phyloP scores from a whole-genome alignment of 2,888 invertebrate species.

The Yponomeuta malinellus region DNA sequence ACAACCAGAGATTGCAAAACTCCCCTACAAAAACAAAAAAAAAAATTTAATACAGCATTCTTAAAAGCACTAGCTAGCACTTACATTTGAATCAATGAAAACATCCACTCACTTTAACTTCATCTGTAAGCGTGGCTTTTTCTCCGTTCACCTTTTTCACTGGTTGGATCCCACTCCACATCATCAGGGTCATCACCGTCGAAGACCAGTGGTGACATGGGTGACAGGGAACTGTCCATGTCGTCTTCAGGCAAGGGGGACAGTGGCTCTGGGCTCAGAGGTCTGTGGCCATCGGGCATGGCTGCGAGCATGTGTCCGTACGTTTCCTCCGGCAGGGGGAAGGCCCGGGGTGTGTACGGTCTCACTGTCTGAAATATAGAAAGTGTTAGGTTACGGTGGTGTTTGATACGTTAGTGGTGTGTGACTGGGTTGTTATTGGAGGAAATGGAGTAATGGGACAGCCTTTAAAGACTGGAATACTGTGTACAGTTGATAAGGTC shows the following conservation, averaged over 20 bases:
- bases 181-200: constrained; percentile 92
- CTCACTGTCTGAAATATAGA: constrained; percentile 72
- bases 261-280: constrained; percentile 23
- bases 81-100: not conserved
- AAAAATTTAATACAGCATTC: not conserved
- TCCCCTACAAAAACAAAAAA: not conserved
- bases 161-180: constrained; percentile 84
- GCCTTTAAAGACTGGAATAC: too few relatives aligned
- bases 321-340: constrained; percentile 82
- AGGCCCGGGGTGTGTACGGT: constrained; percentile 84
- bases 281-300: constrained; percentile 81
- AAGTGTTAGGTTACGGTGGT: constrained; percentile 18
- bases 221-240: constrained; percentile 35
- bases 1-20: too few relatives aligned
- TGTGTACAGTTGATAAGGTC: too few relatives aligned
- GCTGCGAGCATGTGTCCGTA: constrained; percentile 81
- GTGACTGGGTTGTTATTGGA: not conserved
- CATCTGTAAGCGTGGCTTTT: constrained; percentile 43
- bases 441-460: not conserved
- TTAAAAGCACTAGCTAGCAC: not conserved
- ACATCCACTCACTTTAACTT: constrained; percentile 20
- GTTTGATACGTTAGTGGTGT: constrained; percentile 24
- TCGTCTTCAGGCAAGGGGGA: constrained; percentile 22
- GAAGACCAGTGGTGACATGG: constrained; percentile 46
- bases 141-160: constrained; percentile 46